Evolutionary conservation across 2,797 vertebrate genomes (phyloP).

Genomic region (Halcyon badia): DNA sequence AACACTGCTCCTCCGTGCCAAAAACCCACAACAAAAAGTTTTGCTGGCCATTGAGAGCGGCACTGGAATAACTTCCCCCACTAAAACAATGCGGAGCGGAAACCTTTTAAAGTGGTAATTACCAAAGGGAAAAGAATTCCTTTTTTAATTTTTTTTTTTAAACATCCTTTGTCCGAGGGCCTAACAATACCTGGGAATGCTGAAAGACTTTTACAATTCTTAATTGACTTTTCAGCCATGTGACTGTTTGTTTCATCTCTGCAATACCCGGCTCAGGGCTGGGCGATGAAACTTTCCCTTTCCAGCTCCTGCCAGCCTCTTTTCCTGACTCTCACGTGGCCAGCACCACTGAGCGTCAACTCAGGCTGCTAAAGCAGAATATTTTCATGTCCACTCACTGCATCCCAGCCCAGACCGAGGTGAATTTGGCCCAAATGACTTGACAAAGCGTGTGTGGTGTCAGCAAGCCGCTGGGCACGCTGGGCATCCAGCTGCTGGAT

Average conservation of each 20-base stretch:
- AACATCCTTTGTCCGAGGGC: constrained; percentile 28
- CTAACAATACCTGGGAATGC: constrained; percentile 46
- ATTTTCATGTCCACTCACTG: background rate
- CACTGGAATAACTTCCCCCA: background rate
- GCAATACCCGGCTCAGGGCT: background rate
- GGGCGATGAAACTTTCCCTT: constrained; percentile 38
- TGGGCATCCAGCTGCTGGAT: background rate
- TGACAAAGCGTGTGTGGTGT: background rate
- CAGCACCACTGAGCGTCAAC: background rate
- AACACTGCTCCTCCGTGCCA: background rate
- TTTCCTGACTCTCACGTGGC: background rate
- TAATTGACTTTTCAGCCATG: constrained; percentile 36
- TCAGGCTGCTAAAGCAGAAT: background rate
- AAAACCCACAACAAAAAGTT: background rate
- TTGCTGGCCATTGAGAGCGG: background rate
- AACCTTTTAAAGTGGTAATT: constrained; percentile 28
- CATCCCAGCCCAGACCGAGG: background rate
- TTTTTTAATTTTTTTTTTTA: background rate
- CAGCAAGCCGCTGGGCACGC: fast-evolving
- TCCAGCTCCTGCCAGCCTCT: constrained; percentile 12
- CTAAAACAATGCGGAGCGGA: constrained; percentile 29
- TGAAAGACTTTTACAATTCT: background rate
- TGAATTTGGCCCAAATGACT: background rate
- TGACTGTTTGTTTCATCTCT: constrained; percentile 12
- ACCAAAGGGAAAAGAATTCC: background rate